Base-by-base conservation (phyloP, 1,140 invertebrate genomes). In the Lanistes nyassanus region DNA sequence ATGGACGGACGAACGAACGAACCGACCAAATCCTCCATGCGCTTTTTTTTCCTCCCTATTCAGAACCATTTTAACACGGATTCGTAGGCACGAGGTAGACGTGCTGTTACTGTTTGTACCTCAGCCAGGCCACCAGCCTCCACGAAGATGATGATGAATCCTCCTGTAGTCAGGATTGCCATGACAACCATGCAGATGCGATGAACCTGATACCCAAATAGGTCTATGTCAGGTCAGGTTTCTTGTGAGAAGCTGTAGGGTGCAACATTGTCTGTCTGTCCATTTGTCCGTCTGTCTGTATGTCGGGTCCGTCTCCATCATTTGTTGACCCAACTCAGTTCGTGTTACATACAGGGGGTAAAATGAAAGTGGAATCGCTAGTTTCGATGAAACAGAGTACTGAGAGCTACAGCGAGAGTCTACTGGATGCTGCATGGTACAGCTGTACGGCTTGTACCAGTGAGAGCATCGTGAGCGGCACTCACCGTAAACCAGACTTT, bases 121-220 rank as follows among this genome's bases (percentile, higher is more conserved):
- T 84, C 79, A n/a, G 93, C 92, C 92, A 94, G 95, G 19, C 91
- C 93, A 77, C 92, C 92, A 21, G 96, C 89, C 83, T 97, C 93
- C 21, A 96, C 90, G 84, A 96, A 94, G 83, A 98, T 97, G 62
- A 97, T 87, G 7, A 96, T 92, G 83, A 95, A 94, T 1, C 93
- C 94, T 1, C 90, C 91, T 6, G 95, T 89, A 1, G 95, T 96
- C 76, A 97, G 91, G 56, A 92, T 71, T 92, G 95, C 95, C 0
- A 95, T 95, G 2, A 93, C 80, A 29, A 95, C 88, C 95, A 97
- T 97, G 77, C 96, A 93, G 72, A 93, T 91, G 79, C 95, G 91
- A 89, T 97, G 95, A 91, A 94, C 94, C 95, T 96, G 88, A 34
- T n/a, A n/a, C n/a, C n/a, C n/a, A n/a, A n/a, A n/a, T n/a, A n/a